Conservation (phyloP, 2,888 invertebrate species). For the Cremastinae sp. region DNA sequence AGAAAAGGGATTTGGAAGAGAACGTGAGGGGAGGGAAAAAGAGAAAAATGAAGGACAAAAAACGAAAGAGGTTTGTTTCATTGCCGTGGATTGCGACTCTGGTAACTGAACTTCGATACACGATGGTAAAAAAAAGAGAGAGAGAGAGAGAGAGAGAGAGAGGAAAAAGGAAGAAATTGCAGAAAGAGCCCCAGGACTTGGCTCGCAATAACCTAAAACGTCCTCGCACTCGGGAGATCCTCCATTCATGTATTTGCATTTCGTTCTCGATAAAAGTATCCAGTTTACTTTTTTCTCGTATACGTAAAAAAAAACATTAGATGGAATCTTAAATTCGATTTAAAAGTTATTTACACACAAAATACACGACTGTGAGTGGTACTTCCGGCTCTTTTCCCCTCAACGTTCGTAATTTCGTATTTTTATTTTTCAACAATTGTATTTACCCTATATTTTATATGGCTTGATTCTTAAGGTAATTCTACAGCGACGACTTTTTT, state of each 20-base stretch:
- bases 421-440: constrained; percentile 8
- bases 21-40: constrained; percentile 4
- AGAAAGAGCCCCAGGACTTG: constrained; percentile 31
- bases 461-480: too few relatives aligned
- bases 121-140: constrained; percentile 11
- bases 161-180: constrained; percentile 12
- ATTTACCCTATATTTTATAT: too few relatives aligned
- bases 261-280: constrained; percentile 31
- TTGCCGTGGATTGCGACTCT: constrained; percentile 43
- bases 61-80: constrained; percentile 30
- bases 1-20: constrained; percentile 18
- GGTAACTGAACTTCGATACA: constrained; percentile 43
- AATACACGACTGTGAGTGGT: too few relatives aligned
- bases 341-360: too few relatives aligned
- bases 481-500: too few relatives aligned
- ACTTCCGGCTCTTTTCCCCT: background rate
- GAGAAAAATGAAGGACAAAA: constrained; percentile 33
- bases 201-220: constrained; percentile 33
- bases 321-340: too few relatives aligned
- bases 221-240: constrained; percentile 11
- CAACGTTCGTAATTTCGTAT: background rate
- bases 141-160: constrained; percentile 13
- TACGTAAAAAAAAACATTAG: too few relatives aligned
- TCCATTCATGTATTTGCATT: constrained; percentile 32
- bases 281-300: too few relatives aligned